Conservation (phyloP, 2,888 invertebrate species). For the Cephus pulcher region DNA sequence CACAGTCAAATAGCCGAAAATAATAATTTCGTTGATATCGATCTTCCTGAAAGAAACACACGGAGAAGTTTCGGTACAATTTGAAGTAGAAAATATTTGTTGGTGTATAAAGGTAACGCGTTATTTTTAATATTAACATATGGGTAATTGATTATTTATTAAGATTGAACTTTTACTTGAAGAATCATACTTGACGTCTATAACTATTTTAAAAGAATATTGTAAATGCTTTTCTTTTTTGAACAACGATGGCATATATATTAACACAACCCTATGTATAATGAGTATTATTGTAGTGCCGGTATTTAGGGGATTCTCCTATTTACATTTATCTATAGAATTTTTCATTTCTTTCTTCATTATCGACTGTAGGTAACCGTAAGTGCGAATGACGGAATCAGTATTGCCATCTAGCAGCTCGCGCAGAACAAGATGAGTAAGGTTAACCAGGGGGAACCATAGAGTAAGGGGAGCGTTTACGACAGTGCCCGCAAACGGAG, state of each 20-base stretch:
- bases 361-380: neutral
- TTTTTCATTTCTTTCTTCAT: neutral
- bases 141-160: neutral
- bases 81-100: neutral
- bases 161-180: neutral
- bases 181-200: neutral
- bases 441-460: too few relatives aligned
- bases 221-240: neutral
- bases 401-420: neutral
- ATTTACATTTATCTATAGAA: neutral
- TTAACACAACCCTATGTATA: neutral
- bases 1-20: neutral
- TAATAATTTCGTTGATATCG: neutral
- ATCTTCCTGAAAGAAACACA: neutral
- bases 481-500: too few relatives aligned
- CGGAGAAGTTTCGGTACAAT: neutral
- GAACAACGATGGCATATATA: neutral
- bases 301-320: neutral
- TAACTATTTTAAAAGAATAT: neutral
- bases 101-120: neutral
- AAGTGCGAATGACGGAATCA: neutral
- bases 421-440: too few relatives aligned
- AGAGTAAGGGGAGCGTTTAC: too few relatives aligned
- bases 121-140: neutral
- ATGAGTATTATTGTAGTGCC: neutral